Percentiles rank a stretch among this genome's conserved stretches.
Evolutionary conservation across 2,113 vertebrate species (phyloP).

Genomic region (Bufo gargarizans): DNA sequence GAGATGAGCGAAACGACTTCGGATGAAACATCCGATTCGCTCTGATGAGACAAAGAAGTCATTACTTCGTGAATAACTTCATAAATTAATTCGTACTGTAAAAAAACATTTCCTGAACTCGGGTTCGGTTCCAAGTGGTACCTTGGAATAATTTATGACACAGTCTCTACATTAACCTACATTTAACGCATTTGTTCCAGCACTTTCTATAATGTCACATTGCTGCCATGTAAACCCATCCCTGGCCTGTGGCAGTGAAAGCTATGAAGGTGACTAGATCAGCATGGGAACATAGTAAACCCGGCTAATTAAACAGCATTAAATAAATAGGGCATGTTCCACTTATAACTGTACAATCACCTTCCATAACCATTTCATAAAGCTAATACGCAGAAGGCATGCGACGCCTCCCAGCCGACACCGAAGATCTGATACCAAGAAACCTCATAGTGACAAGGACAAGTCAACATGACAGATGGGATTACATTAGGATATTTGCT

Average conservation of each 20-base stretch:
- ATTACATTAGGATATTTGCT: not conserved
- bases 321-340: not conserved
- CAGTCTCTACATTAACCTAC: not conserved
- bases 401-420: not conserved
- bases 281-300: not conserved
- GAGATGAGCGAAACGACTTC: too few species aligned
- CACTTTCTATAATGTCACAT: not conserved
- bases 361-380: not conserved
- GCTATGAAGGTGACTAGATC: constrained; percentile 4
- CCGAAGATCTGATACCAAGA: not conserved
- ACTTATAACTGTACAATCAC: not conserved
- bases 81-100: too few species aligned
- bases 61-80: too few species aligned
- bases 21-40: too few species aligned
- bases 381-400: not conserved
- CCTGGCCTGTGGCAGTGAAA: constrained; percentile 10
- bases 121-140: too few species aligned
- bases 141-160: too few species aligned
- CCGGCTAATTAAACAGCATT: not conserved
- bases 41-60: too few species aligned
- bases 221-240: not conserved
- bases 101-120: too few species aligned
- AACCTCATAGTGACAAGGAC: not conserved
- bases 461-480: not conserved
- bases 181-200: not conserved